Evolutionary conservation across 2,888 invertebrate species (phyloP).

Genomic region (Sycophila texana): DNA sequence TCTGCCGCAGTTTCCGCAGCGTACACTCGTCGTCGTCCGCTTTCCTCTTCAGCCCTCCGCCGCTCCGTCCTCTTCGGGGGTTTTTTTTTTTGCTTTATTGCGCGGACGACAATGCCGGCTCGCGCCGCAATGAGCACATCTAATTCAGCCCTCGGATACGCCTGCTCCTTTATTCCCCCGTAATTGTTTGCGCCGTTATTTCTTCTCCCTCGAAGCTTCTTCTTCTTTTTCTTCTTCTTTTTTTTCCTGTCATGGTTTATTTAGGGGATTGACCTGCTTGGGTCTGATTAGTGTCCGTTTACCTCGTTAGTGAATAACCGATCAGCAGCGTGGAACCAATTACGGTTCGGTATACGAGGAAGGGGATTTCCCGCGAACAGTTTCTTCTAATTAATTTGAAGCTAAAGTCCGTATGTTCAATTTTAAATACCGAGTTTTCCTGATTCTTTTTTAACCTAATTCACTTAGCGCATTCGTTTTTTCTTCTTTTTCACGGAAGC

Average conservation of each 20-base stretch:
- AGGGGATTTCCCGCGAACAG: too few relatives aligned
- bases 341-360: too few relatives aligned
- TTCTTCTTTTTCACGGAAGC: too few relatives aligned
- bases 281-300: too few relatives aligned
- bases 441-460: too few relatives aligned
- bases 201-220: not conserved
- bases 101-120: constrained; percentile 31
- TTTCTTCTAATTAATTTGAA: too few relatives aligned
- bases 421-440: too few relatives aligned
- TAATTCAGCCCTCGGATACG: constrained; percentile 4
- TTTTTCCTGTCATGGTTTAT: not conserved
- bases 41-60: not conserved
- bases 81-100: constrained; percentile 32
- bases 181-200: constrained; percentile 17
- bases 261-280: not conserved
- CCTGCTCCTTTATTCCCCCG: not conserved
- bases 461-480: too few relatives aligned
- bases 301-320: too few relatives aligned
- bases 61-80: not conserved
- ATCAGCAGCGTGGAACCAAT: too few relatives aligned
- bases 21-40: not conserved
- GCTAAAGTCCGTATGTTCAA: too few relatives aligned
- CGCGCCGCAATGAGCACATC: constrained; percentile 30
- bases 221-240: not conserved
- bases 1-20: constrained; percentile 44